These are phyloP conservation scores for Prunella fulvescens DNA, from an alignment of 2,113 vertebrate genomes.

Conservation along the genomic window DNA sequence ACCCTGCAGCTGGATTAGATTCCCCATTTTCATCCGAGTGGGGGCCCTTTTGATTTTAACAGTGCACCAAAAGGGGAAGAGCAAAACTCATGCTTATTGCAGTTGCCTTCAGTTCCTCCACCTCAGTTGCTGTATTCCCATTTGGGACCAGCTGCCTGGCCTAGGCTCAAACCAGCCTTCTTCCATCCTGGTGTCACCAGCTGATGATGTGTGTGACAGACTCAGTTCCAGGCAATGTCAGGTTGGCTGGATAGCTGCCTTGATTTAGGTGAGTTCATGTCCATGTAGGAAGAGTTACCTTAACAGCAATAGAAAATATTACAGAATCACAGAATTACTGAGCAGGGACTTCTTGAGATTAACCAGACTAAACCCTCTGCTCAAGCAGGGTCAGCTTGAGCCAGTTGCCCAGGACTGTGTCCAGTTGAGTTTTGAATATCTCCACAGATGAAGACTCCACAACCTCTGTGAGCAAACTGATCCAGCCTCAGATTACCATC, in stretches of 20 bases:
- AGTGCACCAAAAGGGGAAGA: neutral
- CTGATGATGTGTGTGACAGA: neutral
- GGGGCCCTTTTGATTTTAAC: neutral
- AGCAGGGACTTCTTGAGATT: neutral
- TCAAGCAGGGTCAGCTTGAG: neutral
- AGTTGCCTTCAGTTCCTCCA: neutral
- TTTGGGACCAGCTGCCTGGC: neutral
- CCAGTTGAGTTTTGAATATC: neutral
- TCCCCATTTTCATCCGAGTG: neutral
- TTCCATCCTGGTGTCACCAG: neutral
- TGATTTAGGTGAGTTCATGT: rapidly evolving
- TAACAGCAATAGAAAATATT: neutral
- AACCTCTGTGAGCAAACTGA: neutral
- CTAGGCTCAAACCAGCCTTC: neutral
- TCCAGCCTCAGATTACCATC: neutral
- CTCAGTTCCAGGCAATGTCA: neutral
- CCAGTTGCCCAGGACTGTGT: neutral
- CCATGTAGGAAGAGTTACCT: neutral
- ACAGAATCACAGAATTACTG: neutral
- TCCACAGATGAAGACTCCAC: neutral
- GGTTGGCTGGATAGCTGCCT: neutral
- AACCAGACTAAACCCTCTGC: neutral
- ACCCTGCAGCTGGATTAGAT: neutral
- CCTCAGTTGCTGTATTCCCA: neutral
- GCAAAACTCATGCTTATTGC: neutral